Evolutionary conservation across 1,140 invertebrate species (phyloP).

Genomic region (Drosophila repleta): DNA sequence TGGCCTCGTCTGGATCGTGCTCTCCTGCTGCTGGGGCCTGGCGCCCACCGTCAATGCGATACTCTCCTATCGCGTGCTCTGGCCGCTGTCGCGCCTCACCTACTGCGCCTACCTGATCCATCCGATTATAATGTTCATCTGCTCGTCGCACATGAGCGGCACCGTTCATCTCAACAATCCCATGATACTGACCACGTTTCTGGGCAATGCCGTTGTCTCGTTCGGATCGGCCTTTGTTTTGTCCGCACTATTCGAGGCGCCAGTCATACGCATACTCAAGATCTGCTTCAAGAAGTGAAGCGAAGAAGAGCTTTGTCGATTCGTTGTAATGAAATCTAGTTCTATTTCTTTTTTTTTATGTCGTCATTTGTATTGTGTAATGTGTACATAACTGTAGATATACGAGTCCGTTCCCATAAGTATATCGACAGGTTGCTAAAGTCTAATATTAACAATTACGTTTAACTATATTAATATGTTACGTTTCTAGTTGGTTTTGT

Average conservation of each 20-base stretch:
- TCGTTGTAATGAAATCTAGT: slow-evolving; percentile 6
- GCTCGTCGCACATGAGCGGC: slow-evolving; percentile 90
- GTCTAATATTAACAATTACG: slow-evolving; percentile 8
- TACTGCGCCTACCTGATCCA: slow-evolving; percentile 96
- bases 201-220: slow-evolving; percentile 91
- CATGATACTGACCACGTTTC: slow-evolving; percentile 89
- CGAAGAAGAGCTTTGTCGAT: background rate
- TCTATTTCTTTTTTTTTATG: slow-evolving; percentile 12
- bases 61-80: slow-evolving; percentile 91
- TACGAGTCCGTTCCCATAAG: slow-evolving; percentile 13
- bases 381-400: slow-evolving; percentile 30
- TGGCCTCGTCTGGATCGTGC: slow-evolving; percentile 91
- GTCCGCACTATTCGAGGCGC: slow-evolving; percentile 91
- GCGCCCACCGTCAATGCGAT: slow-evolving; percentile 90
- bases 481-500: slow-evolving; percentile 48
- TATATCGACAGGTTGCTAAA: slow-evolving; percentile 31
- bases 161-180: slow-evolving; percentile 90
- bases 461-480: slow-evolving; percentile 31
- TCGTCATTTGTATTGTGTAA: slow-evolving; percentile 36
- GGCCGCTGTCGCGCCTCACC: slow-evolving; percentile 94
- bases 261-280: slow-evolving; percentile 90
- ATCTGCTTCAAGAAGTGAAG: slow-evolving; percentile 84
- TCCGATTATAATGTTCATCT: slow-evolving; percentile 92
- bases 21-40: slow-evolving; percentile 91
- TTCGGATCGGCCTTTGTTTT: slow-evolving; percentile 91